Evolutionary conservation across 2,113 vertebrate species (phyloP), one percentile per base, ranked within the genome.

Genomic region (Lasiurus cinereus): DNA sequence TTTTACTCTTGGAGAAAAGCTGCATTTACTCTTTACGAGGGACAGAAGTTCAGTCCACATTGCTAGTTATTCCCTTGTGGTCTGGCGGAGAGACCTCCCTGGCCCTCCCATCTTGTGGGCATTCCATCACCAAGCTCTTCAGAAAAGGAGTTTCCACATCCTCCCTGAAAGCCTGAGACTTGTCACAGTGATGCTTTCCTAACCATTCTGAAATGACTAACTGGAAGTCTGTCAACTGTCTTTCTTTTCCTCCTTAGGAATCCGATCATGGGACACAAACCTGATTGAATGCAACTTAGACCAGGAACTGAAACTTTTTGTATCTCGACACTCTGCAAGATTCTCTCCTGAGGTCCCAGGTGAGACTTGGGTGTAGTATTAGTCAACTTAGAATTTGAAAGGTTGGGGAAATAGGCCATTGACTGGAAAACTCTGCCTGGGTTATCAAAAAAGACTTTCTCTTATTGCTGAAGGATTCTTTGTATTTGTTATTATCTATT

Each of bases 231-330:
- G 50, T 97, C 83, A 86, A 92, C 94, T 88, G 15, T 97, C 74
- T 97, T 94, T 67, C 67, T 94, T 92, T 95, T 88, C 13, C 80
- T 97, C 98, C 97, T 36, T 96, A 99, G 99, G 99, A 93, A 99
- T 99, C 94, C 99, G 99, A 83, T 99, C 99, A 96, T 99, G 99
- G 99, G 99, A 99, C 98, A 99, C 99, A 96, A 99, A 99, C 97
- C 98, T 99, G 79, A 98, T 99, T 1, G 99, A 99, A 96, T 99
- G 99, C 98, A 99, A 99, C 98, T 97, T 99, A 98, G 99, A 99
- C 98, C 99, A 99, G 98, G 99, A 99, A 95, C 98, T 99, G 85
- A 99, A 99, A 95, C 99, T 99, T 91, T 99, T 99, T 93, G 99
- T 99, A 83, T 99, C 99, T 93, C 98, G 99, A 96, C 99, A 99